Evolutionary conservation across 2,797 vertebrate genomes (phyloP).

Genomic region (Simalia tracyae): DNA sequence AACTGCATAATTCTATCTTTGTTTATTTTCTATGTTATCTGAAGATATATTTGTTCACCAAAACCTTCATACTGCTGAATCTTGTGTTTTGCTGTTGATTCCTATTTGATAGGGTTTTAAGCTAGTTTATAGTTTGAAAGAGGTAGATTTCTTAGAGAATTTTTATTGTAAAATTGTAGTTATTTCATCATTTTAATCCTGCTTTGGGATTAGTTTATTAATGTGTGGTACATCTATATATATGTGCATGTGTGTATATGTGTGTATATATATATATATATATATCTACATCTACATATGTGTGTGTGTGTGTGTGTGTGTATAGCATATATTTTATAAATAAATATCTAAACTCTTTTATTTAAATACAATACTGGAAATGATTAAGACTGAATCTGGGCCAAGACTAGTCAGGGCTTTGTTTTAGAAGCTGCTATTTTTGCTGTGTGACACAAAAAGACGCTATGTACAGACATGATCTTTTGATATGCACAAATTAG

Average conservation of each 20-base stretch:
- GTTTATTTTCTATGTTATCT: background rate
- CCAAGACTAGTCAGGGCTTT: background rate
- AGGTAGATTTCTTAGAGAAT: too few species aligned
- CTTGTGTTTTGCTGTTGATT: background rate
- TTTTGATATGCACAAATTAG: background rate
- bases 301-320: too few species aligned
- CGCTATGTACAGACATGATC: background rate
- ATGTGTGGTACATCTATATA: too few species aligned
- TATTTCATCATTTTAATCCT: too few species aligned
- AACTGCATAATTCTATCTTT: background rate
- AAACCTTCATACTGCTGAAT: background rate
- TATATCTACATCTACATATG: too few species aligned
- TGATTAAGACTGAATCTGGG: background rate
- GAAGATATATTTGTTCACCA: background rate
- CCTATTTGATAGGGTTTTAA: background rate
- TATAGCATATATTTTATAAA: background rate
- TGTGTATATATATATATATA: background rate
- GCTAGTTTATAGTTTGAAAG: background rate
- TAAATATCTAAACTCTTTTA: background rate
- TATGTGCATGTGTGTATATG: too few species aligned
- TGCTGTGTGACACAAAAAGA: background rate
- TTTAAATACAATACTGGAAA: background rate
- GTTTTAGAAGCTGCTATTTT: background rate
- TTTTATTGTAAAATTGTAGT: too few species aligned
- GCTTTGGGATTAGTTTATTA: too few species aligned